Conservation (phyloP, 2,888 invertebrate species). For the Drosophila paramelanica region DNA sequence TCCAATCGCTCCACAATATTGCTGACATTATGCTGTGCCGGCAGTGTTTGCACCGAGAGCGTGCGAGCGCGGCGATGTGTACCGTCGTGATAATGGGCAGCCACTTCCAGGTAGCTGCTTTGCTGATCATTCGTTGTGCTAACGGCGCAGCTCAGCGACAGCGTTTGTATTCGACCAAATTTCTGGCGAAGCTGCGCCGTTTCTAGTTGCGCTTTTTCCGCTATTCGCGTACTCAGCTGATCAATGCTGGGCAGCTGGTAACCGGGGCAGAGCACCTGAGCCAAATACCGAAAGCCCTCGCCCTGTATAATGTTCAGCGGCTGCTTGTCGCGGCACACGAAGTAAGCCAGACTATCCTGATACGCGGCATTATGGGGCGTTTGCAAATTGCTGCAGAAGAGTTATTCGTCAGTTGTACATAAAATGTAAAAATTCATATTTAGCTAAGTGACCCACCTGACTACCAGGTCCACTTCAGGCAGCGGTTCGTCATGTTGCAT, state of each 20-base stretch:
- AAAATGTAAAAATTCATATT: neutral
- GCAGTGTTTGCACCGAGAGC: constrained; percentile 36
- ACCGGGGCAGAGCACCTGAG: constrained; percentile 34
- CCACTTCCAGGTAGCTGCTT: constrained; percentile 36
- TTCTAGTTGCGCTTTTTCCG: constrained; percentile 31
- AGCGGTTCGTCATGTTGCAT: constrained; percentile 16
- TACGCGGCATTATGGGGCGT: neutral
- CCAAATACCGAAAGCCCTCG: constrained; percentile 48
- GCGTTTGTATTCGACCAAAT: constrained; percentile 16
- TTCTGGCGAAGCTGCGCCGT: constrained; percentile 23
- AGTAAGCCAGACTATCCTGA: constrained; percentile 44
- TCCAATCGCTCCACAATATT: constrained; percentile 49
- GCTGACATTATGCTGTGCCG: constrained; percentile 27
- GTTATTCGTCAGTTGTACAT: neutral
- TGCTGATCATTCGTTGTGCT: constrained; percentile 2
- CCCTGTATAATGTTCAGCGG: constrained; percentile 38
- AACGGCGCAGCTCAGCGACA: constrained; percentile 53
- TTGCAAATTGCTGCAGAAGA: constrained; percentile 23
- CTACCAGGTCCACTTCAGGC: constrained; percentile 5
- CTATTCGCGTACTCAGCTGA: constrained; percentile 31
- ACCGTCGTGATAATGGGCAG: constrained; percentile 47
- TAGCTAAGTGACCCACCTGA: constrained; percentile 1
- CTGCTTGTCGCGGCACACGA: constrained; percentile 56
- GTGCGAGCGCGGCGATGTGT: constrained; percentile 31
- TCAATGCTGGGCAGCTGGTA: constrained; percentile 36